Percentiles rank a stretch among this genome's conserved stretches.
phyloP scores from a whole-genome alignment of 2,113 vertebrate species.

The Agapornis roseicollis region DNA sequence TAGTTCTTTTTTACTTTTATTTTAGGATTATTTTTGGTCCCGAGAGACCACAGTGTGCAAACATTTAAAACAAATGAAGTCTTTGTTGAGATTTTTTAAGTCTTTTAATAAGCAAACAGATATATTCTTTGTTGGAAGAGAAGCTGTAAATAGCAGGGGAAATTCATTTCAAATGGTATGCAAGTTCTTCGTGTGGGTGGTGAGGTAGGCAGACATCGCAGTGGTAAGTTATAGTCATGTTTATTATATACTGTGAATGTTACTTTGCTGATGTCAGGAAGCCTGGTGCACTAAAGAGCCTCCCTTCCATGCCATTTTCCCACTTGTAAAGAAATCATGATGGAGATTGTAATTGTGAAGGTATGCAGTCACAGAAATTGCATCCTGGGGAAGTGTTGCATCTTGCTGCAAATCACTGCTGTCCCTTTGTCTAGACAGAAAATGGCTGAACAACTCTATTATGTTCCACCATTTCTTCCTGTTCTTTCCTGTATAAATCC shows the following conservation, averaged over 20 bases:
- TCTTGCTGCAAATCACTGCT: background rate
- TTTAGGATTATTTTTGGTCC: constrained; percentile 1
- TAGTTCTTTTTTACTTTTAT: background rate
- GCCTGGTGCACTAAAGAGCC: background rate
- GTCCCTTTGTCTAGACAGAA: background rate
- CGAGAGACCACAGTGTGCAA: background rate
- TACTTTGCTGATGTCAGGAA: constrained; percentile 36
- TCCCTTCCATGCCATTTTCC: background rate
- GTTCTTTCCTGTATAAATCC: background rate
- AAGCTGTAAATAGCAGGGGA: constrained; percentile 27
- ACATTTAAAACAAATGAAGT: constrained; percentile 38
- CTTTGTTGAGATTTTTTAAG: background rate
- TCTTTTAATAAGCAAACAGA: constrained; percentile 50
- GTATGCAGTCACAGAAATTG: background rate
- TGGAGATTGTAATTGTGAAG: background rate
- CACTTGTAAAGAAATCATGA: constrained; percentile 7
- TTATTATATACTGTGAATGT: constrained; percentile 37
- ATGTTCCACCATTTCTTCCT: background rate
- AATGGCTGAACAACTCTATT: background rate
- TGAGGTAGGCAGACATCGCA: constrained; percentile 5
- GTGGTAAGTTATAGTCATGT: constrained; percentile 33
- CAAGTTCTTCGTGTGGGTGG: constrained; percentile 20
- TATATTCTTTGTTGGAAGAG: constrained; percentile 26
- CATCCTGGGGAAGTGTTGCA: background rate
- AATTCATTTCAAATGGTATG: background rate